Evolutionary conservation across 2,888 invertebrate genomes (phyloP).

Genomic region (Noctua fimbriata): DNA sequence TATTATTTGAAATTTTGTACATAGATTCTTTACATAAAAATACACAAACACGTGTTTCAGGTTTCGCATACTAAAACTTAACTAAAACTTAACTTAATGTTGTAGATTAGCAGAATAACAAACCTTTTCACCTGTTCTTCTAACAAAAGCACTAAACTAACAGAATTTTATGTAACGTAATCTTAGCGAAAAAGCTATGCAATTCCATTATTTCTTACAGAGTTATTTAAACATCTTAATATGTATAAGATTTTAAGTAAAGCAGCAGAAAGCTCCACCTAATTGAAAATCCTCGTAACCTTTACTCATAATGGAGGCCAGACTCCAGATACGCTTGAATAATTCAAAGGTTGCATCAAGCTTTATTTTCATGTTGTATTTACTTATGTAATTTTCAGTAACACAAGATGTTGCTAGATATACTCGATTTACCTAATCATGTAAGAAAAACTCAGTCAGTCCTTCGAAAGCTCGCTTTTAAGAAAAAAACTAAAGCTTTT

Average conservation of each 20-base stretch:
- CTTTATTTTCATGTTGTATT: not conserved
- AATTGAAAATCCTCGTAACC: slow-evolving; percentile 12
- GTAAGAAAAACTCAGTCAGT: not conserved
- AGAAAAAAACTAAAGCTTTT: not conserved
- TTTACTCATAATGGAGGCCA: not conserved
- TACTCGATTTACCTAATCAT: not conserved
- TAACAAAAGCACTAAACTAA: not conserved
- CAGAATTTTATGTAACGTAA: not conserved
- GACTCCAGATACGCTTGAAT: slow-evolving; percentile 1
- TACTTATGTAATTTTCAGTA: not conserved
- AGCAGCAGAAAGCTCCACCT: not conserved
- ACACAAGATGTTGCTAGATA: not conserved
- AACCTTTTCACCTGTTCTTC: not conserved
- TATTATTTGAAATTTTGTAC: too few species aligned
- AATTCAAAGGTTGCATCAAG: not conserved
- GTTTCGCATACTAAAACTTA: too few species aligned
- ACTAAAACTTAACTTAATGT: too few species aligned
- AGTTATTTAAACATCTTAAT: not conserved
- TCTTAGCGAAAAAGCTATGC: not conserved
- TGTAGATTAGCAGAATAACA: not conserved
- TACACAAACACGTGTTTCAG: too few species aligned
- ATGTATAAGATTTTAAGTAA: not conserved
- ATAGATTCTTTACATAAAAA: too few species aligned
- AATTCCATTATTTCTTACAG: not conserved
- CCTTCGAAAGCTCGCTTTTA: not conserved